A percentile compares a stretch with the other conserved stretches of the same genome.
Evolutionary conservation across 2,113 vertebrate genomes (phyloP).

Genomic region (Nothocercus nigrocapillus): DNA sequence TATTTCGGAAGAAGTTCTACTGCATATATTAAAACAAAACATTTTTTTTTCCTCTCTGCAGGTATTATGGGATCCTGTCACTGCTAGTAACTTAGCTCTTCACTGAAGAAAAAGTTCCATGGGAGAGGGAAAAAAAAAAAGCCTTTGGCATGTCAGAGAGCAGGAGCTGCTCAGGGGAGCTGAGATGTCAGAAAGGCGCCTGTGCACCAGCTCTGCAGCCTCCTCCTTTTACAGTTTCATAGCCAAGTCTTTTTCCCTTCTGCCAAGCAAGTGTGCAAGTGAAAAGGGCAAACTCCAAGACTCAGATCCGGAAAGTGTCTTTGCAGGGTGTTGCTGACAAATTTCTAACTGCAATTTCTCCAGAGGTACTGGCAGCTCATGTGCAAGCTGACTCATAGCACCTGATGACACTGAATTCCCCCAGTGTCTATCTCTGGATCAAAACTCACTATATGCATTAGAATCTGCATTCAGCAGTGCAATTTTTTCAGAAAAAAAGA

Average conservation of each 20-base stretch:
- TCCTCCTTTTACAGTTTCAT: background rate
- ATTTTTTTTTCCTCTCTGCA: background rate
- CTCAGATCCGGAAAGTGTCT: background rate
- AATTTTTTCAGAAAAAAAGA: background rate
- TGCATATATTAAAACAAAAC: background rate
- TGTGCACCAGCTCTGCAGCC: background rate
- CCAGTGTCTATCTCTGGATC: background rate
- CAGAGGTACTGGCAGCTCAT: background rate
- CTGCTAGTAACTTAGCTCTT: background rate
- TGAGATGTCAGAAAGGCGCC: conserved; percentile 5
- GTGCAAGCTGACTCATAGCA: background rate
- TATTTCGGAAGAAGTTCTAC: conserved; percentile 13
- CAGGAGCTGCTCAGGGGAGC: background rate
- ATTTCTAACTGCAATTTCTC: background rate
- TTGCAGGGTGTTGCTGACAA: background rate
- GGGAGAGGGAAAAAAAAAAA: background rate
- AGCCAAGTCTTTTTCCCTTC: background rate
- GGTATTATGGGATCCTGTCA: conserved; percentile 22
- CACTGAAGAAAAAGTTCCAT: background rate
- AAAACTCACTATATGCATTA: background rate
- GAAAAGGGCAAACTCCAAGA: background rate
- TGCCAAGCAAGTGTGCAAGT: conserved; percentile 34
- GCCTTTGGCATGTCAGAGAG: background rate
- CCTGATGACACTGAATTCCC: background rate
- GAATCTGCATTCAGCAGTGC: background rate